These are phyloP conservation scores for Sparus aurata DNA, from an alignment of 2,797 vertebrate species.

Conservation along the genomic window DNA sequence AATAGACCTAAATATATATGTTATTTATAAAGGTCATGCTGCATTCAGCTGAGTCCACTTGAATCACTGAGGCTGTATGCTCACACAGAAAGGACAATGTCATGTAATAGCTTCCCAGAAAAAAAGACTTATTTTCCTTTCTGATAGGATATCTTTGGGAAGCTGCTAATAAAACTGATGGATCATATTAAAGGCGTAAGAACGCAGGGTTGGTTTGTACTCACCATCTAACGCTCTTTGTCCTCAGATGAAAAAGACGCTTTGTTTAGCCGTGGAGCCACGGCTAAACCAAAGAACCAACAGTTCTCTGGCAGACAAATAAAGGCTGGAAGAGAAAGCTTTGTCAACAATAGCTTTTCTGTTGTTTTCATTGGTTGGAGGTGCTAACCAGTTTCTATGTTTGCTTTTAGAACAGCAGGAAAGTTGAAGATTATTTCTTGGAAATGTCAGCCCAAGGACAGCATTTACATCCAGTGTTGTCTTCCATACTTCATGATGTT, in stretches of 20 bases:
- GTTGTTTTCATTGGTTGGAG: constrained; percentile 56
- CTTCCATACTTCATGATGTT: constrained; percentile 23
- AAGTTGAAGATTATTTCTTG: constrained; percentile 64
- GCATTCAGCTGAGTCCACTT: constrained; percentile 14
- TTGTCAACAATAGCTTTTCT: constrained; percentile 62
- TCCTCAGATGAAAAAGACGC: constrained; percentile 59
- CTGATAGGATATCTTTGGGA: constrained; percentile 13
- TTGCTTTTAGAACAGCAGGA: constrained; percentile 59
- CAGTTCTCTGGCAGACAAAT: constrained; percentile 67
- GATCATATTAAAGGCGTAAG: constrained; percentile 38
- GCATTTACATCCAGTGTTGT: constrained; percentile 7
- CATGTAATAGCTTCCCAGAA: background rate
- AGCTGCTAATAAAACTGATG: constrained; percentile 34
- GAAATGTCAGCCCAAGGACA: constrained; percentile 65
- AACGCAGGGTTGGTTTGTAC: constrained; percentile 52
- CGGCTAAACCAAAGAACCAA: constrained; percentile 67
- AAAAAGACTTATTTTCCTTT: background rate
- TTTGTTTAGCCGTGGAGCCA: constrained; percentile 63
- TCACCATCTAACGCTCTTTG: constrained; percentile 52
- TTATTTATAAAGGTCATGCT: constrained; percentile 6
- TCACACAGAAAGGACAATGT: constrained; percentile 3
- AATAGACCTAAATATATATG: constrained; percentile 33
- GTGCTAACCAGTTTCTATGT: constrained; percentile 45
- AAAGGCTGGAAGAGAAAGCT: constrained; percentile 61
- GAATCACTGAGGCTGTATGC: constrained; percentile 5